Evolutionary conservation across 2,113 vertebrate genomes (phyloP), one percentile per base, ranked within the genome.

Genomic region (Chelonoidis abingdonii): DNA sequence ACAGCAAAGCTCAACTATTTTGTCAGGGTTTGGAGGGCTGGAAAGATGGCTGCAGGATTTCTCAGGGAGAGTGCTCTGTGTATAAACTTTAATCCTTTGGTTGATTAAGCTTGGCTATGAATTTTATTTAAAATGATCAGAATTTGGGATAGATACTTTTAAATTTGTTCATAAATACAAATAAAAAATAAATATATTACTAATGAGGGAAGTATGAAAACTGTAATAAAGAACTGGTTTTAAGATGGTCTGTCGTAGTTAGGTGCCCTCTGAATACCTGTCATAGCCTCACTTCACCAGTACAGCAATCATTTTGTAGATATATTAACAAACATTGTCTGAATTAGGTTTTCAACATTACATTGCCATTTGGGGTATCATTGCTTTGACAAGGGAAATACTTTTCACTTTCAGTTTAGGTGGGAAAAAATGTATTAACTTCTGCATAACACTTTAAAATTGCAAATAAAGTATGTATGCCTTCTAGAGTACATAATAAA

Each of bases 301-400:
- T 69, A 27, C 10, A 38, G 41, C 25, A 24, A 85, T 3, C 29
- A 59, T 27, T 85, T 90, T 87, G 22, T 80, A 44, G 83, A 76
- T 21, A 2, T 86, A 6, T 49, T 31, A 94, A 90, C 0, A 35
- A 81, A 5, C 17, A 87, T 79, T 21, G 41, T 9, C 57, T 59
- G 17, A 27, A 91, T 22, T 78, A 87, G 56, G 4, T 59, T 90
- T 89, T 92, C 54, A 82, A 2, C 41, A 41, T 50, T 95, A 83
- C 38, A 56, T 84, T 97, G 88, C 54, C 90, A 47, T 62, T 89
- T 95, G 86, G 90, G 81, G 83, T 88, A 92, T 25, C 4, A 87
- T 89, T 94, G 5, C 47, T 96, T 53, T 90, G 52, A 89, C 62
- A 88, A 95, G 41, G 83, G 80, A 93, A 89, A 90, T 9, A 8